Conservation (phyloP, 1,140 invertebrate genomes). For the Caenorhabditis tropicalis region DNA sequence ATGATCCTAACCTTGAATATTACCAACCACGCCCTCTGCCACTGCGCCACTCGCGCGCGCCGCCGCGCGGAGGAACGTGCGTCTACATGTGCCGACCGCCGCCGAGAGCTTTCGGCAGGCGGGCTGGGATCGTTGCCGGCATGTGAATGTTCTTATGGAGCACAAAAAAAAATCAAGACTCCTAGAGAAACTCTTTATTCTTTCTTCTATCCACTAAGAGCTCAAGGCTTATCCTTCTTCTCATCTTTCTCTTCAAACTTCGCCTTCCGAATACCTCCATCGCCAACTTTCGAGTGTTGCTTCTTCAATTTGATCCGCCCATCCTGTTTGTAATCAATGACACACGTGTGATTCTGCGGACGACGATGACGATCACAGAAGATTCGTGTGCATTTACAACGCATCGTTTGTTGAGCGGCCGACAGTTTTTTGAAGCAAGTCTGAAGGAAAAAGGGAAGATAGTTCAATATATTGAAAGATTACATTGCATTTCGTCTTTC, state of each 20-base stretch:
- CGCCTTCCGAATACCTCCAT: conserved; percentile 21
- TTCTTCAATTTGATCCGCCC: conserved; percentile 36
- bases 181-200: not conserved
- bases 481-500: conserved; percentile 36
- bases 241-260: not conserved
- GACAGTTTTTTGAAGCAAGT: conserved; percentile 28
- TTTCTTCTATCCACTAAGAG: too few species aligned
- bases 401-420: conserved; percentile 17
- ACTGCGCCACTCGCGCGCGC: too few species aligned
- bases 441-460: not conserved
- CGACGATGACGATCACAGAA: conserved; percentile 40
- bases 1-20: too few species aligned
- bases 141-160: too few species aligned
- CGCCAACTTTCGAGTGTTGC: conserved; percentile 22
- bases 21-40: too few species aligned
- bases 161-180: too few species aligned
- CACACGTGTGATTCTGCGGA: conserved; percentile 20
- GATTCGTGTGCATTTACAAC: not conserved
- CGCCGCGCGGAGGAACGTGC: too few species aligned
- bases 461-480: not conserved
- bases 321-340: conserved; percentile 46
- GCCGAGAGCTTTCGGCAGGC: too few species aligned
- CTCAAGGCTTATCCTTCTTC: not conserved
- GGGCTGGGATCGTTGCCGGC: too few species aligned
- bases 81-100: too few species aligned